phyloP scores from a whole-genome alignment of 2,113 vertebrate genomes.

The Origma solitaria region DNA sequence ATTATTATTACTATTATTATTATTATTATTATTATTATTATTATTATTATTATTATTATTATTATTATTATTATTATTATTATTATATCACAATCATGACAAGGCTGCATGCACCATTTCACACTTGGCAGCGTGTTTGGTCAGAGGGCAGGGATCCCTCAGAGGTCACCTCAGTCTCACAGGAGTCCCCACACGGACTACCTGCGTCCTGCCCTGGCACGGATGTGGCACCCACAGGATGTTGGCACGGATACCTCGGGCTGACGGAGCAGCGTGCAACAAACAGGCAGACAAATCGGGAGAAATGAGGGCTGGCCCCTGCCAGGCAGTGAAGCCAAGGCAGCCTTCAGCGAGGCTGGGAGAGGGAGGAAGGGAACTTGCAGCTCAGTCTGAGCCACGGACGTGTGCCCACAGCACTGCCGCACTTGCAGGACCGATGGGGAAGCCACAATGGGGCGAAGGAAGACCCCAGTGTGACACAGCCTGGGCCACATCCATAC shows the following conservation, averaged over 20 bases:
- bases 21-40: background rate
- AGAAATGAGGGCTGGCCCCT: background rate
- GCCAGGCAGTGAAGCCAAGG: background rate
- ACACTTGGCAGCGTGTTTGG: rapidly evolving
- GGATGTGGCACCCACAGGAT: background rate
- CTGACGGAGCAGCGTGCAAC: background rate
- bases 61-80: background rate
- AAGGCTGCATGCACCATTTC: background rate
- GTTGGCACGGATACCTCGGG: rapidly evolving
- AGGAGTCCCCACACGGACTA: background rate
- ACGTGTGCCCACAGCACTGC: background rate
- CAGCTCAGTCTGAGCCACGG: background rate
- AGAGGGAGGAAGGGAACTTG: background rate
- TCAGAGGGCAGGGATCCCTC: background rate
- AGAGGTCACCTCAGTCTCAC: background rate
- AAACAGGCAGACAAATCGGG: background rate
- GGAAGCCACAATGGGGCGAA: background rate
- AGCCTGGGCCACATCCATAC: background rate
- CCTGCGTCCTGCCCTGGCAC: background rate
- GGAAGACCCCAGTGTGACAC: background rate
- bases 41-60: background rate
- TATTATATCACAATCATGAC: rapidly evolving
- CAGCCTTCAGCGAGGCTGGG: background rate
- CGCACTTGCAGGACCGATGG: rapidly evolving
- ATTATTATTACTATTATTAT: background rate